Evolutionary conservation across 2,888 invertebrate species (phyloP).

Genomic region (Hybos culiciformis): DNA sequence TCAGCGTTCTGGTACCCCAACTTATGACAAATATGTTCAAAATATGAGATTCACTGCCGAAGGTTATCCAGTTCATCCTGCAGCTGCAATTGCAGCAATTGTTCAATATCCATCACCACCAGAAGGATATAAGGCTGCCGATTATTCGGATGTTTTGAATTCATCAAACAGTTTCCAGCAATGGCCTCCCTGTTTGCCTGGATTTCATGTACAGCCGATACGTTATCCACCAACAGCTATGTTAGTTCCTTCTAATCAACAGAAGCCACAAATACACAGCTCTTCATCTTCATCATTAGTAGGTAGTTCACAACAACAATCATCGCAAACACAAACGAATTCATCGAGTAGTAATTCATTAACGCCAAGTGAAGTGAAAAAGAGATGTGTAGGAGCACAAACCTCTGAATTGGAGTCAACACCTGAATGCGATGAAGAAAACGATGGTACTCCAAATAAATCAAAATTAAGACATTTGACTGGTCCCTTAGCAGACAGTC

Average conservation of each 20-base stretch:
- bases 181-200: conserved; percentile 42
- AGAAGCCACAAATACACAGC: conserved; percentile 9
- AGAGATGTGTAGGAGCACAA: conserved; percentile 48
- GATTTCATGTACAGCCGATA: conserved; percentile 33
- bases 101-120: conserved; percentile 53
- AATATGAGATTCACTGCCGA: conserved; percentile 64
- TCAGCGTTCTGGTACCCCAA: conserved; percentile 38
- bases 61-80: conserved; percentile 54
- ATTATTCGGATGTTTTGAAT: conserved; percentile 13
- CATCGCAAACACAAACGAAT: conserved; percentile 4
- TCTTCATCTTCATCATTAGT: conserved; percentile 3
- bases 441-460: conserved; percentile 20
- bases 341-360: conserved; percentile 14
- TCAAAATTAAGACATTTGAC: conserved; percentile 38
- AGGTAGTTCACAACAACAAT: conserved; percentile 12
- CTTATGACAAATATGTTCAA: conserved; percentile 40
- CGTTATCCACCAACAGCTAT: conserved; percentile 20
- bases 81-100: conserved; percentile 28
- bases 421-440: conserved; percentile 36
- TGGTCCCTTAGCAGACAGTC: conserved; percentile 56
- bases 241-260: conserved; percentile 16
- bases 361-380: conserved; percentile 18
- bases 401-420: conserved; percentile 40
- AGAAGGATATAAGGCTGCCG: conserved; percentile 47
- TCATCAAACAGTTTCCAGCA: conserved; percentile 36